Conservation (phyloP, 2,888 invertebrate genomes). For the Ceriagrion tenellum region DNA sequence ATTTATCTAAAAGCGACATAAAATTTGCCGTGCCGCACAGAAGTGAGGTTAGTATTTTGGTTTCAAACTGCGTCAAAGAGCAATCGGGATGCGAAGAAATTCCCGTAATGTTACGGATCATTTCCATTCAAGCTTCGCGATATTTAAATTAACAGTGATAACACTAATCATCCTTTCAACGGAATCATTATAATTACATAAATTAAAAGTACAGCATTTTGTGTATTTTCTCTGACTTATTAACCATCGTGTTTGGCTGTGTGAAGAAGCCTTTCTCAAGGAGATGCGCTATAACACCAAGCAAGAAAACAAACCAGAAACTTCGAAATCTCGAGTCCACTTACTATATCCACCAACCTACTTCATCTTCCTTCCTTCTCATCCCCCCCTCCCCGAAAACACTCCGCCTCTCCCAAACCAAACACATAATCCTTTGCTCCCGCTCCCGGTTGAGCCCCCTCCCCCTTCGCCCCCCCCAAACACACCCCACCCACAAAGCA, state of each 20-base stretch:
- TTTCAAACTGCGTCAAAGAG: no score
- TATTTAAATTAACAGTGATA: no score
- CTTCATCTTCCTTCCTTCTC: background rate
- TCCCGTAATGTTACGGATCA: no score
- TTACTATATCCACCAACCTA: constrained; percentile 46
- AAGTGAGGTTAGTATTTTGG: no score
- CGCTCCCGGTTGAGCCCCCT: background rate
- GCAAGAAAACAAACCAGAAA: constrained; percentile 35
- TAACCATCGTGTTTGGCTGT: background rate
- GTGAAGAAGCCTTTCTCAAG: background rate
- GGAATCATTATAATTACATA: no score
- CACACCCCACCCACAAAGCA: background rate
- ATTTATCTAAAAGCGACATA: no score
- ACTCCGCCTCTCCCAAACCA: background rate
- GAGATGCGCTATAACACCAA: background rate
- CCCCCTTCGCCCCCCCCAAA: background rate
- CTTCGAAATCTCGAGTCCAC: constrained; percentile 31
- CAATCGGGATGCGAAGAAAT: no score
- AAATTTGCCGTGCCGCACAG: no score
- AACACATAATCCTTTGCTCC: constrained; percentile 4
- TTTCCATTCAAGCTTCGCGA: no score
- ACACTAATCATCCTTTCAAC: no score
- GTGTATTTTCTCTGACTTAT: background rate
- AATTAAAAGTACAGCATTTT: no score
- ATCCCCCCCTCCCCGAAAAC: background rate